phyloP scores from a whole-genome alignment of 2,113 vertebrate genomes.

The Spizaetus ornatus region DNA sequence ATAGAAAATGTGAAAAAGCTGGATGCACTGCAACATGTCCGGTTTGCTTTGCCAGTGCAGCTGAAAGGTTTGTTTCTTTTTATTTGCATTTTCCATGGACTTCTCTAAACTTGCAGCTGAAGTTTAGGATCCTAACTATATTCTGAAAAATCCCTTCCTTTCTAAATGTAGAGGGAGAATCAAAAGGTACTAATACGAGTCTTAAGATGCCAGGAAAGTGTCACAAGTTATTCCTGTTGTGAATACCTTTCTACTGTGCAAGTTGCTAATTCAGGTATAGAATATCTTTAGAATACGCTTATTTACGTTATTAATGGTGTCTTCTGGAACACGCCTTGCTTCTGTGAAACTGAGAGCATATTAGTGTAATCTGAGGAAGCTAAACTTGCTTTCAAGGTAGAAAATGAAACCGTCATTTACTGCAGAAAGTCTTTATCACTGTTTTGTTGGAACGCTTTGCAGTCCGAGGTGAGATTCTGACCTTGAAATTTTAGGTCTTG shows the following conservation, averaged over 20 bases:
- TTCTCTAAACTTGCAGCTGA: neutral
- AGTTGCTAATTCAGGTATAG: neutral
- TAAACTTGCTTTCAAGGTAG: neutral
- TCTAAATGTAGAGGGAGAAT: neutral
- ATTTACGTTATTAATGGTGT: neutral
- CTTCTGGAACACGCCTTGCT: neutral
- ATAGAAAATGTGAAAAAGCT: conserved; percentile 96
- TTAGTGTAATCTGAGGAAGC: neutral
- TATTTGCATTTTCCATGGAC: neutral
- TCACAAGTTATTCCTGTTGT: neutral
- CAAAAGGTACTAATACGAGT: neutral
- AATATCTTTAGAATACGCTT: neutral
- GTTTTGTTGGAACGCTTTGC: neutral
- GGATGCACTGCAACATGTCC: conserved; percentile 92
- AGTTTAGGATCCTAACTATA: neutral
- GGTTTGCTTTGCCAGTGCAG: conserved; percentile 95
- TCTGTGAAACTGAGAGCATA: neutral
- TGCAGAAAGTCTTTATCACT: neutral
- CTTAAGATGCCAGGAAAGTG: neutral
- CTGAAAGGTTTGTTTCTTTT: conserved; percentile 83
- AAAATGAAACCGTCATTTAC: neutral
- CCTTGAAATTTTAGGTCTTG: neutral
- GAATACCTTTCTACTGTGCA: neutral
- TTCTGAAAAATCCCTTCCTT: neutral
- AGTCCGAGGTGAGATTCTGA: neutral